Percentiles rank a stretch among this genome's conserved stretches.
These are phyloP conservation scores for Scyliorhinus canicula DNA, from an alignment of 2,797 vertebrate species.

Conservation along the genomic window DNA sequence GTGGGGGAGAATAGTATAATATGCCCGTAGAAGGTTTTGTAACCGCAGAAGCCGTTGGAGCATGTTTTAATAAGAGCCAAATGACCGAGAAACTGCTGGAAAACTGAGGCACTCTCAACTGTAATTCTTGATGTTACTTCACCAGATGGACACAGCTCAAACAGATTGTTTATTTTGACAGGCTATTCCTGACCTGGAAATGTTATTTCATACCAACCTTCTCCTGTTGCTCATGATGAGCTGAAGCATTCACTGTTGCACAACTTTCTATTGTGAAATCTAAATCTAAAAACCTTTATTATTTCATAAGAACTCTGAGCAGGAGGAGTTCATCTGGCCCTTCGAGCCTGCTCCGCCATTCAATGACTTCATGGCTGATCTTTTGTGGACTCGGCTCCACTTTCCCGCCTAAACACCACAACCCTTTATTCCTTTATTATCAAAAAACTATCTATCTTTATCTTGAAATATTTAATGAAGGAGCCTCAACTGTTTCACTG, in stretches of 20 bases:
- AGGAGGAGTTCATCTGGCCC: no score
- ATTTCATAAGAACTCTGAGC: no score
- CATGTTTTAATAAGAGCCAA: background rate
- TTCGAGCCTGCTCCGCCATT: no score
- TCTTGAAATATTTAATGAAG: no score
- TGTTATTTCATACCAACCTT: background rate
- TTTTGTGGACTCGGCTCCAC: no score
- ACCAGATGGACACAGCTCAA: background rate
- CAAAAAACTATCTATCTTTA: no score
- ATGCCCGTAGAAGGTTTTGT: background rate
- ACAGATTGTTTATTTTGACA: background rate
- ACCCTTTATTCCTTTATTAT: no score
- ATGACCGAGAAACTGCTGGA: background rate
- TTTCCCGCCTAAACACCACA: no score
- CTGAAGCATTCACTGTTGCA: background rate
- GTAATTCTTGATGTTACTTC: background rate
- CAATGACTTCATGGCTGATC: no score
- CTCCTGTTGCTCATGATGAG: background rate
- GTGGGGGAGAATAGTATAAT: background rate
- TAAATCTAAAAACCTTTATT: background rate
- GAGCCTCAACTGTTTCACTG: no score
- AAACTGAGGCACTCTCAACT: no score
- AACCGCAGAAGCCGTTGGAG: background rate
- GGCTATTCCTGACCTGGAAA: background rate
- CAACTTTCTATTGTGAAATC: background rate